These are phyloP conservation scores for Tauraco erythrolophus DNA, from an alignment of 2,113 vertebrate genomes.

Conservation along the genomic window DNA sequence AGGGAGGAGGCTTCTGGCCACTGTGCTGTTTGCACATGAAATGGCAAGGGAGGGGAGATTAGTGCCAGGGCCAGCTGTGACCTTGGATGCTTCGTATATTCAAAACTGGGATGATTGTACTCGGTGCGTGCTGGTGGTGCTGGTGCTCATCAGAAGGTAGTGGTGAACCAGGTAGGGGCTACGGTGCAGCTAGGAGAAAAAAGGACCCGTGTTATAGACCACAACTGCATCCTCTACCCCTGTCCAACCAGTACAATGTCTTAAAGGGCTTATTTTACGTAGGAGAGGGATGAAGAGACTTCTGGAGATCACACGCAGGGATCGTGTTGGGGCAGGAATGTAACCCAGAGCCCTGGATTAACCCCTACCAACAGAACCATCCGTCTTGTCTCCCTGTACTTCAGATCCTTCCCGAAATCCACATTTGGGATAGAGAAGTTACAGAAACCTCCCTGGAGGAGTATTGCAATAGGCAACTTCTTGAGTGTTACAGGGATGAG, in stretches of 20 bases:
- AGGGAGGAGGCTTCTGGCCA: slow-evolving; percentile 20
- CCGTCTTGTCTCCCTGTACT: neutral
- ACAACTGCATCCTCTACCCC: neutral
- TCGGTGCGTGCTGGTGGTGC: neutral
- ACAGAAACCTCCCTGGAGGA: neutral
- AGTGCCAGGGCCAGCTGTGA: neutral
- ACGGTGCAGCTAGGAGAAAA: accelerated
- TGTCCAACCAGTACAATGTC: neutral
- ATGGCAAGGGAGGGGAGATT: neutral
- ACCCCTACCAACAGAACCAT: neutral
- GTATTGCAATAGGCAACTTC: accelerated
- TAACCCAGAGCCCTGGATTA: neutral
- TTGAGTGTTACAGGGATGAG: neutral
- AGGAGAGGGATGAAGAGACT: neutral
- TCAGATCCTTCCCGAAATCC: neutral
- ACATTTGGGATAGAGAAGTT: neutral
- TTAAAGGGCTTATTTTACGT: neutral
- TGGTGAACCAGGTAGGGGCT: neutral
- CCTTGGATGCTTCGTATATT: neutral
- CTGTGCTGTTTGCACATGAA: slow-evolving; percentile 2
- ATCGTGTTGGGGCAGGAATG: slow-evolving; percentile 7
- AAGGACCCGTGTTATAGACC: accelerated
- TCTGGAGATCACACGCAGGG: neutral
- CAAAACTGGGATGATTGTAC: neutral
- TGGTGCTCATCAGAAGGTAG: neutral